Percentiles rank a stretch among this genome's conserved stretches.
Conservation (phyloP, 2,888 invertebrate species). For the Chymomyza procnemis region DNA sequence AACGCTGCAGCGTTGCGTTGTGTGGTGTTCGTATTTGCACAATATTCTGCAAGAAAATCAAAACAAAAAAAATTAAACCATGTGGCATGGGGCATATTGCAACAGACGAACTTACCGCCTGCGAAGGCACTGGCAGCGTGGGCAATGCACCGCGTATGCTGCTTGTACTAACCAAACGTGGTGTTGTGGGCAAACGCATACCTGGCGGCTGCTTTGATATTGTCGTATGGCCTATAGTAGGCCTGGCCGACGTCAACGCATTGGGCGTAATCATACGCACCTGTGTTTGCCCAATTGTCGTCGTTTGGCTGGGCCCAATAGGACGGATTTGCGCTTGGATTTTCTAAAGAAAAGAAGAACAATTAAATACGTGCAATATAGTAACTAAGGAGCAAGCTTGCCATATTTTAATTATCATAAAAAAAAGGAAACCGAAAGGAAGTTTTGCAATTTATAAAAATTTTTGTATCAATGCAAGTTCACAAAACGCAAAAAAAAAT, state of each 20-base stretch:
- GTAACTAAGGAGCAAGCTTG: background rate
- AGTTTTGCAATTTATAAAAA: too few relatives aligned
- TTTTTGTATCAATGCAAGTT: too few relatives aligned
- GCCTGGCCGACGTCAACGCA: slow-evolving; percentile 68
- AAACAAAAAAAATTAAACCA: background rate
- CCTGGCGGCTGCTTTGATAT: slow-evolving; percentile 78
- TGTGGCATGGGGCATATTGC: background rate
- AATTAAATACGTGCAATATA: background rate
- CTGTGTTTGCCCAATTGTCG: slow-evolving; percentile 81
- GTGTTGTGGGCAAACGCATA: slow-evolving; percentile 76
- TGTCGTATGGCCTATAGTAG: slow-evolving; percentile 78
- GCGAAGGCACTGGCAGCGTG: slow-evolving; percentile 72
- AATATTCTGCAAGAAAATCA: slow-evolving; percentile 67
- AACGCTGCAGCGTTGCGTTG: slow-evolving; percentile 71
- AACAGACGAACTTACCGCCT: slow-evolving; percentile 68
- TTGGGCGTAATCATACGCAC: slow-evolving; percentile 82
- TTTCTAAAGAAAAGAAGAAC: slow-evolving; percentile 61
- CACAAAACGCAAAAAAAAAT: too few relatives aligned
- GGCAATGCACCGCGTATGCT: slow-evolving; percentile 69
- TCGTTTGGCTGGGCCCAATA: slow-evolving; percentile 79
- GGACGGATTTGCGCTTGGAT: slow-evolving; percentile 80
- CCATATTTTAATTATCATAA: too few relatives aligned
- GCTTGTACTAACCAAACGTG: slow-evolving; percentile 70
- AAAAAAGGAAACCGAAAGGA: too few relatives aligned
- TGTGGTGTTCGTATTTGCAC: slow-evolving; percentile 77